Conservation (phyloP, 35 echinoderm and acorn worm species). For the Anneissia japonica region DNA sequence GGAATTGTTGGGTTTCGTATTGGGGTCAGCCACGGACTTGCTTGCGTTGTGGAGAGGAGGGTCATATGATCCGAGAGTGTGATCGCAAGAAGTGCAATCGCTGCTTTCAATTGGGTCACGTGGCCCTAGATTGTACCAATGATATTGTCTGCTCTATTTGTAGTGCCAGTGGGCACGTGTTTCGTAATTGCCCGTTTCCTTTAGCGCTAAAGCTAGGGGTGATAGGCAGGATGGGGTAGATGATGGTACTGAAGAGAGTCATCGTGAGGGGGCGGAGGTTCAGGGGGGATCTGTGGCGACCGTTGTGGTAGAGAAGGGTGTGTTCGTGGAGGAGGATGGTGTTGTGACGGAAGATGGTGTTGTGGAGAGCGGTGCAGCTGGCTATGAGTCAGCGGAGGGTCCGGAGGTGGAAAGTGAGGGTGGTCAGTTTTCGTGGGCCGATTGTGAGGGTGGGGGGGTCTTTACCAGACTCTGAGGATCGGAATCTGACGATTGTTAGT, state of each 20-base stretch:
- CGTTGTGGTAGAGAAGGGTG: no score
- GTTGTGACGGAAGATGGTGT: not conserved
- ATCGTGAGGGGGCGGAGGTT: no score
- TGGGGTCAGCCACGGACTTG: slow-evolving; percentile 17
- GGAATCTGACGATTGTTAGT: no score
- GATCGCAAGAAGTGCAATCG: not conserved
- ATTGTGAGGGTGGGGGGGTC: no score
- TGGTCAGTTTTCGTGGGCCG: no score
- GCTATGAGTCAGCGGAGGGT: no score
- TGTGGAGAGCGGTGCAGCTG: no score
- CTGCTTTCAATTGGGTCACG: not conserved
- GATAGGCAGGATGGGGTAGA: no score
- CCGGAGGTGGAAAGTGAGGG: no score
- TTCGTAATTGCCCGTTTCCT: not conserved
- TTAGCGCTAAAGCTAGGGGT: not conserved
- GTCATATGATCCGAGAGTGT: not conserved
- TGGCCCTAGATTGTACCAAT: not conserved
- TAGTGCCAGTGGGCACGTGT: not conserved
- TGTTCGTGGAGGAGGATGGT: not conserved
- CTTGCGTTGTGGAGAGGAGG: slow-evolving; percentile 5
- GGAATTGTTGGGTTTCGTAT: slow-evolving; percentile 15
- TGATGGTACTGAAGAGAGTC: no score
- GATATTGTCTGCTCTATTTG: slow-evolving; percentile 3
- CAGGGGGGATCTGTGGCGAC: no score
- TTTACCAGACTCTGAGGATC: no score